Base-by-base conservation (phyloP, 2,797 vertebrate species). In the Huso huso region DNA sequence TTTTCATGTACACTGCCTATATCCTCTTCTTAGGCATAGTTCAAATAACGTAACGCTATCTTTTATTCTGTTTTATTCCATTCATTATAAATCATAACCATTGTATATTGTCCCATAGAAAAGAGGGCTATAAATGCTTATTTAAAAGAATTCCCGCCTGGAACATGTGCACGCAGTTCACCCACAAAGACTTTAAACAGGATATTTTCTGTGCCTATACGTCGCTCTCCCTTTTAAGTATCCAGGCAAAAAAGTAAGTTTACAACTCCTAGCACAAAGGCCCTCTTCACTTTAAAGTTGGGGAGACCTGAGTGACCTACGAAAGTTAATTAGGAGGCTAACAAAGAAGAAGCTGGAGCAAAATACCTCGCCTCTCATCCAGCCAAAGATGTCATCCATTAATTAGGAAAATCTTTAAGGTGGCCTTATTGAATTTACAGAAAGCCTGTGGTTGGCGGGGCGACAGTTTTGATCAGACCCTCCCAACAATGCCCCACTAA, bases 341-440 rank as follows among this genome's bases (percentile, higher is more conserved):
- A 99, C 96, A 99, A 99, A 97, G 96, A 95, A 89, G 91, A 94
- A 94, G 93, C 92, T 89, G 88, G 93, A 94, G 95, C 93, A 95
- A 94, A 97, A 97, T 96, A 92, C 96, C 90, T 93, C 89, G 93
- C 93, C 95, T 97, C 96, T 95, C 93, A 95, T 95, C 91, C 87
- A 97, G 93, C 95, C 94, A 95, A 95, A 97, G 94, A 98, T 99
- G 96, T 97, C 95, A 98, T 97, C 96, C 95, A 98, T 97, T 98
- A 97, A 99, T 99, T 97, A 99, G 95, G 95, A 94, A 97, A 98
- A 98, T 97, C 93, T 95, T 98, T 97, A 96, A 98, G 96, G 96
- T 97, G 95, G 96, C 93, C 94, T 95, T 93, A 94, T 93, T 94
- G 93, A 95, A 93, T 91, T 91, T 94, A 95, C 93, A 96, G 93